Base-by-base conservation (phyloP, 2,113 vertebrate species). In the Bostrychus sinensis region DNA sequence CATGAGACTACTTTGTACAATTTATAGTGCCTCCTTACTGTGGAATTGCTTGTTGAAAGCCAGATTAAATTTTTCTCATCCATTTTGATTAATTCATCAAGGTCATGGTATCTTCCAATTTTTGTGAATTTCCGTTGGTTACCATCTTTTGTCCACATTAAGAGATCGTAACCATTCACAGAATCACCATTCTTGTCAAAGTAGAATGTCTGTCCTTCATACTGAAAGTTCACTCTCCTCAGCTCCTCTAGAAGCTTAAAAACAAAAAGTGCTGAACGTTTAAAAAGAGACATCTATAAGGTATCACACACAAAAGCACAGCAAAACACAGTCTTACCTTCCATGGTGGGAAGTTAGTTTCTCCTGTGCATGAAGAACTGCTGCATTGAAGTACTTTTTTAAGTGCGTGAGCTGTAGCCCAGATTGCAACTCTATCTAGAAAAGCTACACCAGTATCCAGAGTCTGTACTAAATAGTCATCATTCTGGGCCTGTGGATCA, bases 211-310 rank as follows among this genome's bases (percentile, higher is more conserved):
- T 66, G 51, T 20, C 54, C 54, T 3, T 76, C 71, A 20, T 75
- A 22, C 9, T 68, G 23, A 41, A 89, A 91, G 13, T 58, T 42
- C 3, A 86, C 41, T 3, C 19, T 77, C 68, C 80, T 87, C 14
- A 92, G 51, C 80, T 84, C 82, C 26, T 78, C 9, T 5, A 91
- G 83, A 38, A 91, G 83, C 91, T 92, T 69, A 13, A 82, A 70
- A 56, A 50, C 19, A 71, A 57, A n/a, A 16, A 4, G 23, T n/a
- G n/a, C 1, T 32, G 3, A 13, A 48, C 5, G 10, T 13, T 51
- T 20, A 2, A 5, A 13, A 37, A 25, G 1, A 41, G 0, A 36
- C 10, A 34, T 34, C 13, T 34, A 22, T 10, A 2, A 34, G 11
- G 54, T 28, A 16, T 28, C 1, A 11, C 1, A 19, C 17, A 19